Percentiles rank a stretch among this genome's conserved stretches.
Conservation (phyloP, 2,113 vertebrate genomes). For the Equus przewalskii region DNA sequence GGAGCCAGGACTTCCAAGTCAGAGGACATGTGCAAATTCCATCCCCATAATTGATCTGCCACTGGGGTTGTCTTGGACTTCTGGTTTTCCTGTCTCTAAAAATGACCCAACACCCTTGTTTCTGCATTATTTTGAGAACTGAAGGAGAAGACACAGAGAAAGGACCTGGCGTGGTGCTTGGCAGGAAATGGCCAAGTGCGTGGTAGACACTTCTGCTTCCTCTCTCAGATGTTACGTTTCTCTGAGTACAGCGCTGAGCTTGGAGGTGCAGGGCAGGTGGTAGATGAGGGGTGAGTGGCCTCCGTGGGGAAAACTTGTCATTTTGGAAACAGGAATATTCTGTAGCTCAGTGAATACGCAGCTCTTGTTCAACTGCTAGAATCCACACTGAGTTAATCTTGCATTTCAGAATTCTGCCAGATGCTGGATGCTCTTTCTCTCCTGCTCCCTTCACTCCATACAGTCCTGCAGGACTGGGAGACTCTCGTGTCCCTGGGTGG, state of each 20-base stretch:
- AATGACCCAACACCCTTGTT: not conserved
- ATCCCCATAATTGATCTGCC: not conserved
- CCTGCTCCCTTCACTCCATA: not conserved
- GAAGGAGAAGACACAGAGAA: not conserved
- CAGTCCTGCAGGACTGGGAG: not conserved
- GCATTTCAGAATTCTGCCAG: not conserved
- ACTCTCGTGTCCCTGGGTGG: not conserved
- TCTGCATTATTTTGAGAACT: not conserved
- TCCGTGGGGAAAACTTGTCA: not conserved
- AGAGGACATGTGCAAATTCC: fast-evolving
- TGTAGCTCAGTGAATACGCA: not conserved
- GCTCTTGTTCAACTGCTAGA: not conserved
- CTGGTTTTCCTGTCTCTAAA: not conserved
- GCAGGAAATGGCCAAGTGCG: not conserved
- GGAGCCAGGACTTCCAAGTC: not conserved
- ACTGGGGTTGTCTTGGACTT: not conserved
- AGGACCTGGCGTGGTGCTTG: not conserved
- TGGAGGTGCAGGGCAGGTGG: not conserved
- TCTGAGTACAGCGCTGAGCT: not conserved
- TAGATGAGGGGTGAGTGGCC: not conserved
- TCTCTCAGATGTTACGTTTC: not conserved
- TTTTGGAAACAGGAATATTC: not conserved
- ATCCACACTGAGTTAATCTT: not conserved
- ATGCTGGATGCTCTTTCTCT: not conserved
- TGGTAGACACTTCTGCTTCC: not conserved